Evolutionary conservation across 2,888 invertebrate species (phyloP), one percentile per base, ranked within the genome.

Genomic region (Andrena marginata): DNA sequence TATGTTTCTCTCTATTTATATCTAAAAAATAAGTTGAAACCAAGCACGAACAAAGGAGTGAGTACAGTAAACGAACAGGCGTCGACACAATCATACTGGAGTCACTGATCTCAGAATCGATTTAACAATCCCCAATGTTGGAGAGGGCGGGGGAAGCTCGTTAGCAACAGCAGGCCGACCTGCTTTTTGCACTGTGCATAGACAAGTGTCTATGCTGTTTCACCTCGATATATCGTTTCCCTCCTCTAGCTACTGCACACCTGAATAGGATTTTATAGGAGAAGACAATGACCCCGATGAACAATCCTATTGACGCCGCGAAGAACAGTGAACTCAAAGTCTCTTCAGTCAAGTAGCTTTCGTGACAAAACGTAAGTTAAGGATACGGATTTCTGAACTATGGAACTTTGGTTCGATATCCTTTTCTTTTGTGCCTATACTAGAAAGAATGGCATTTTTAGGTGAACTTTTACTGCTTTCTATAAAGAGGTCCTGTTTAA

Each of bases 101-200:
- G 29, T 49, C 23, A 42, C 65, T 29, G 35, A 70, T 31, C 42
- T 49, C 49, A 16, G 35, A 59, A 59, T 77, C 71, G 65, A 77
- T 77, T 77, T 64, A 65, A 20, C 33, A 59, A 20, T 35, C 65
- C 60, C 71, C 65, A 60, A 56, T 49, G 48, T 54, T n/a, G 35
- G n/a, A 26, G 16, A 16, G 13, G 16, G 33, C n/a, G 33, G 2
- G 33, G 33, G 33, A 74, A 51, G 68, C 49, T 33, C 10, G 23
- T 62, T 59, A 60, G 48, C 13, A 63, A 71, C 49, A 65, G 23
- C 70, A 42, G 70, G 23, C 56, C 56, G 71, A 80, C 76, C 72
- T 64, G 80, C 33, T 77, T 77, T 80, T 59, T 48, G 48, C 62
- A 62, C 13, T 49, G 29, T 69, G 35, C 59, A 77, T 31, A 42